phyloP scores from a whole-genome alignment of 2,797 vertebrate genomes.

The Falco columbarius region DNA sequence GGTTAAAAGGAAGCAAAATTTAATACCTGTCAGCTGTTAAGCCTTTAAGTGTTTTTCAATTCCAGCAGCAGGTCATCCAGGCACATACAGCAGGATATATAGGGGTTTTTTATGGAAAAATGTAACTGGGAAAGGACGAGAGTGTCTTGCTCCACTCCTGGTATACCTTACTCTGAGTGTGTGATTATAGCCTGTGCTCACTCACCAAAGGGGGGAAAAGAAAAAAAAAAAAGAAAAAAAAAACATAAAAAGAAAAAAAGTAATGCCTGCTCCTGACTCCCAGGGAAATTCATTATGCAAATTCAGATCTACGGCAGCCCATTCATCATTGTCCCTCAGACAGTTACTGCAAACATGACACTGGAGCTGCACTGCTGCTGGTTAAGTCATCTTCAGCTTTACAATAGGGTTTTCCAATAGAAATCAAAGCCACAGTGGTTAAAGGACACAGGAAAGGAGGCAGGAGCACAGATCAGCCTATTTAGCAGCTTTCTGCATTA shows the following conservation, averaged over 20 bases:
- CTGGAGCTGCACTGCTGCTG: not conserved
- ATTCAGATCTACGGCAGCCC: not conserved
- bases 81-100: rapidly evolving
- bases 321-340: not conserved
- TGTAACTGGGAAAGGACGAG: not conserved
- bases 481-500: not conserved
- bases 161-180: not conserved
- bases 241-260: not conserved
- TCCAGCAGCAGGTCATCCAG: not conserved
- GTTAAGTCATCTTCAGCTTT: not conserved
- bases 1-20: not conserved
- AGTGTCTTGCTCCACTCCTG: not conserved
- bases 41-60: not conserved
- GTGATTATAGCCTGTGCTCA: not conserved
- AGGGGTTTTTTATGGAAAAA: not conserved
- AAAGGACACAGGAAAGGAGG: not conserved
- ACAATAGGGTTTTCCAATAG: not conserved
- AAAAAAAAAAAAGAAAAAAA: rapidly evolving
- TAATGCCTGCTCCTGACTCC: not conserved
- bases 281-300: rapidly evolving
- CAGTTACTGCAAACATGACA: not conserved
- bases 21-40: not conserved
- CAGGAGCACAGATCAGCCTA: not conserved
- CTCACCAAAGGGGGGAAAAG: not conserved
- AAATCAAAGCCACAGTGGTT: not conserved